These are phyloP conservation scores for Scaptomyza pallida DNA, from an alignment of 1,140 invertebrate genomes.

Conservation along the genomic window DNA sequence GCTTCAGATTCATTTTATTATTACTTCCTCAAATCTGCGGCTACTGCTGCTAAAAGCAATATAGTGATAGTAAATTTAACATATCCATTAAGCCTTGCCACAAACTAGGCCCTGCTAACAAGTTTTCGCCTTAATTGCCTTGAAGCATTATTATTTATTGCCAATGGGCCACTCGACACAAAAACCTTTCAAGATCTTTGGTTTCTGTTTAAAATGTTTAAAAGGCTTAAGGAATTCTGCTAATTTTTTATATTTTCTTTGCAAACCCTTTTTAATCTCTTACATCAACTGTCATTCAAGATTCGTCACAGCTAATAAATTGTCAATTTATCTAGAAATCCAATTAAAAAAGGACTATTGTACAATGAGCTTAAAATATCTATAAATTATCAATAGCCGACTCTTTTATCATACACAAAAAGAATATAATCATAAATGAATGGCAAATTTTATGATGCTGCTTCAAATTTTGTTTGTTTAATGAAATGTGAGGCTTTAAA, in stretches of 20 bases:
- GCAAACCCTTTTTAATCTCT: too few species aligned
- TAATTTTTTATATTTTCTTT: too few species aligned
- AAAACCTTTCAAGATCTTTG: constrained; percentile 15
- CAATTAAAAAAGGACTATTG: constrained; percentile 2
- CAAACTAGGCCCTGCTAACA: background rate
- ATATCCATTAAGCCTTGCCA: background rate
- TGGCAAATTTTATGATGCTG: background rate
- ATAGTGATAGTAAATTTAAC: background rate
- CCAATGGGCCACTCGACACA: constrained; percentile 28
- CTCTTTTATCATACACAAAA: background rate
- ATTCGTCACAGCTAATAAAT: constrained; percentile 29
- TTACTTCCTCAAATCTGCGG: background rate
- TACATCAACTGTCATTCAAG: background rate
- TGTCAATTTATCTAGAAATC: constrained; percentile 30
- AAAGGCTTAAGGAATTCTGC: constrained; percentile 20
- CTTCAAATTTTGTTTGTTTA: constrained; percentile 25
- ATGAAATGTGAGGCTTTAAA: constrained; percentile 40
- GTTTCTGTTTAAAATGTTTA: constrained; percentile 42
- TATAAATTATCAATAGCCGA: background rate
- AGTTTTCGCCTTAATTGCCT: background rate
- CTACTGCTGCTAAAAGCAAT: background rate
- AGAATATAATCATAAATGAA: background rate
- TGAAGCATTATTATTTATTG: constrained; percentile 62
- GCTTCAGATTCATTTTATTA: too few species aligned
- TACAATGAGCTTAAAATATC: background rate